Evolutionary conservation across 2,797 vertebrate species (phyloP).

Genomic region (Tiaroga cobitis): DNA sequence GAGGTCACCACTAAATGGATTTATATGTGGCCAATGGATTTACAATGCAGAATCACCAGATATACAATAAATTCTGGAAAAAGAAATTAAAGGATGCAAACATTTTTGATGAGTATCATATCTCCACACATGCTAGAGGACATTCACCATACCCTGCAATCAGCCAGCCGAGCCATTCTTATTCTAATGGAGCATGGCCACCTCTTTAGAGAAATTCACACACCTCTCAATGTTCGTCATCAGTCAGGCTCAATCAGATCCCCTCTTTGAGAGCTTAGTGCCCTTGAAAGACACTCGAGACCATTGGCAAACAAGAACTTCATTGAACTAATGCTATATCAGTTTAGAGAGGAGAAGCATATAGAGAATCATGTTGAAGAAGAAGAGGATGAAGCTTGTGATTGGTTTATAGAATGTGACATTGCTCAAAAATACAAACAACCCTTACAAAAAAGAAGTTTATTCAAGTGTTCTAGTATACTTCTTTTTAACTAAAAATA

Average conservation of each 20-base stretch:
- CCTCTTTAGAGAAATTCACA: constrained; percentile 32
- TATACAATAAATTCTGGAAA: constrained; percentile 5
- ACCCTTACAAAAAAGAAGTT: no score
- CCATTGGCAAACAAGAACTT: constrained; percentile 32
- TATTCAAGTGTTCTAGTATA: no score
- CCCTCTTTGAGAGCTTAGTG: constrained; percentile 23
- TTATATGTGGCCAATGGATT: constrained; percentile 2
- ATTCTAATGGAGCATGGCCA: constrained; percentile 24
- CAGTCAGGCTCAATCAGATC: constrained; percentile 31
- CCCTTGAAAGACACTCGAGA: constrained; percentile 34
- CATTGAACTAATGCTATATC: constrained; percentile 4
- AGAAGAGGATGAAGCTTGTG: no score
- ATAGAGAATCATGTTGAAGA: no score
- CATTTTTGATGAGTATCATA: background rate
- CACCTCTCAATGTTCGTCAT: constrained; percentile 18
- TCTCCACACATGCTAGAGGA: background rate
- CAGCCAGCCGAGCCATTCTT: constrained; percentile 15
- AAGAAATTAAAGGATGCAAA: background rate
- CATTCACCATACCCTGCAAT: constrained; percentile 18
- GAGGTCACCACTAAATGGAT: background rate
- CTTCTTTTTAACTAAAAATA: no score
- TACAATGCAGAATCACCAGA: background rate
- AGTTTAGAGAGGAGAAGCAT: background rate
- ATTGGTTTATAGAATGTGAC: no score
- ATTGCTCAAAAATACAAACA: no score